These are phyloP conservation scores for Cryptoprocta ferox DNA, from an alignment of 2,797 vertebrate species.

Conservation along the genomic window DNA sequence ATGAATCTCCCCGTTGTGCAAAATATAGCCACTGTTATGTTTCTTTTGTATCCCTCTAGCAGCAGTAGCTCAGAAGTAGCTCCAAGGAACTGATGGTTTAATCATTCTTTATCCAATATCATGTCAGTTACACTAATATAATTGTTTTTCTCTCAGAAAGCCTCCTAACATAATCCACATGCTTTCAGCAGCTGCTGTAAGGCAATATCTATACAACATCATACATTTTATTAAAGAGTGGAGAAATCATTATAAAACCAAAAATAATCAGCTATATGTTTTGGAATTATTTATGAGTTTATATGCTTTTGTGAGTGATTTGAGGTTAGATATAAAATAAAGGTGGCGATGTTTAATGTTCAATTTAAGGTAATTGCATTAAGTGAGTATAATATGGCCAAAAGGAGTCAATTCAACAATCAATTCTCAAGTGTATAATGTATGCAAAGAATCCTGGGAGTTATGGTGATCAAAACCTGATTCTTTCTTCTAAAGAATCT, in stretches of 20 bases:
- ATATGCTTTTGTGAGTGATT: not conserved
- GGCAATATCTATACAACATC: not conserved
- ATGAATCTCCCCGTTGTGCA: constrained; percentile 38
- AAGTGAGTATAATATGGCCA: not conserved
- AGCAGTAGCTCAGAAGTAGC: constrained; percentile 36
- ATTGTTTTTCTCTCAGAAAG: constrained; percentile 52
- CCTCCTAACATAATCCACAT: constrained; percentile 43
- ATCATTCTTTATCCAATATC: constrained; percentile 56
- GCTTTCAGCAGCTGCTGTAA: constrained; percentile 15
- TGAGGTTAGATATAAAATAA: not conserved
- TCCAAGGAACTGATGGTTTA: constrained; percentile 29
- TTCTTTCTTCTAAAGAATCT: not conserved
- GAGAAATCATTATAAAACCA: not conserved
- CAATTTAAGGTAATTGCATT: not conserved
- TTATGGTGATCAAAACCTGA: not conserved
- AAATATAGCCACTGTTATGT: not conserved
- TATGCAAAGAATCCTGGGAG: not conserved
- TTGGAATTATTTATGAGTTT: constrained; percentile 30
- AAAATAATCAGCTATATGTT: not conserved
- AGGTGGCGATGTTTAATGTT: not conserved
- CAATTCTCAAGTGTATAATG: not conserved
- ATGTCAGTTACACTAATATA: constrained; percentile 39
- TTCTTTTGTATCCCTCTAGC: constrained; percentile 11
- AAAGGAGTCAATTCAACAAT: constrained; percentile 12
- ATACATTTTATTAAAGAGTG: constrained; percentile 8